Evolutionary conservation across 92 coral and sea anemone species (phyloP).

Genomic region (Chrysogorgia sp.): DNA sequence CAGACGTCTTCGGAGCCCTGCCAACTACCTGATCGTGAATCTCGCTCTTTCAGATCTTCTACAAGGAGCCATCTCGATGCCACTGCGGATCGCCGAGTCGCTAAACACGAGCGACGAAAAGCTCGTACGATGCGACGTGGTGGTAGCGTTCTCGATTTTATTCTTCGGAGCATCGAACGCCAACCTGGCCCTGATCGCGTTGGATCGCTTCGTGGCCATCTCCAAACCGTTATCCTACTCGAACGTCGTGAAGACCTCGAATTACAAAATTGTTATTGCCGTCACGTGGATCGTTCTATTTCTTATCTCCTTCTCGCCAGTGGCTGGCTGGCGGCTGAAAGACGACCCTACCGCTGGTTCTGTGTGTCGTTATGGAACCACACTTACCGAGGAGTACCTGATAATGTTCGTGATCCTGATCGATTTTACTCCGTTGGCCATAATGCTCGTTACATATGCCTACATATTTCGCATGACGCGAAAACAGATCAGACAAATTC

Average conservation of each 20-base stretch:
- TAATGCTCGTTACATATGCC: constrained; percentile 73
- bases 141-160: not conserved
- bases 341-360: constrained; percentile 46
- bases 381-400: constrained; percentile 72
- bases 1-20: constrained; percentile 74
- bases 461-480: constrained; percentile 81
- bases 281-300: constrained; percentile 67
- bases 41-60: constrained; percentile 91
- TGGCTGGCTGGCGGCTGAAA: constrained; percentile 65
- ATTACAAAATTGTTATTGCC: constrained; percentile 31
- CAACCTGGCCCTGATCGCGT: constrained; percentile 9
- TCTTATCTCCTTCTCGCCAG: constrained; percentile 66
- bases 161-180: constrained; percentile 30
- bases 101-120: constrained; percentile 56
- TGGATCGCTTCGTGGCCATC: constrained; percentile 60
- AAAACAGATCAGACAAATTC: constrained; percentile 78
- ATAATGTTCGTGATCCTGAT: constrained; percentile 73
- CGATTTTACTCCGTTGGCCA: constrained; percentile 69
- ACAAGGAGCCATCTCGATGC: constrained; percentile 87
- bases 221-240: constrained; percentile 41
- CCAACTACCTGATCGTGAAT: constrained; percentile 83
- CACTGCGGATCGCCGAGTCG: constrained; percentile 79
- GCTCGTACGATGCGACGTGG: constrained; percentile 22
- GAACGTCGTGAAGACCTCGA: constrained; percentile 7
- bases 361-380: constrained; percentile 79